These are phyloP conservation scores for Trissonchulus latispiculum DNA, from an alignment of 2,888 invertebrate species.

Conservation along the genomic window DNA sequence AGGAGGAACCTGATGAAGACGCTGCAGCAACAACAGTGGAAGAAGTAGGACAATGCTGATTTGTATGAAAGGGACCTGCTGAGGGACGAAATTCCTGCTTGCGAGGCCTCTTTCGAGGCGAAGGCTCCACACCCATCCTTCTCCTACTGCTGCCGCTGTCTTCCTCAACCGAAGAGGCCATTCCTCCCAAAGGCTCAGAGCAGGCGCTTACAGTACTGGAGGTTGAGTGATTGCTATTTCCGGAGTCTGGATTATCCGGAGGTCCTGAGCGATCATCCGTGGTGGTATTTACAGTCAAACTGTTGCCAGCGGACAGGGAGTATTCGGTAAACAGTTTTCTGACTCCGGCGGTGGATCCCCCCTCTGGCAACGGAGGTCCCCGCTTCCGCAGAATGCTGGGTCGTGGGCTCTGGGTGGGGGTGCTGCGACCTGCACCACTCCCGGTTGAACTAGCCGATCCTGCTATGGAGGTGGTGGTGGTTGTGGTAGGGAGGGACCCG, in stretches of 20 bases:
- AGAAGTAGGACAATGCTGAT: too few relatives aligned
- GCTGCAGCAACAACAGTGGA: neutral
- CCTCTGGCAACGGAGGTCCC: neutral
- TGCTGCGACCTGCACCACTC: neutral
- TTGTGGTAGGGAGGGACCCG: neutral
- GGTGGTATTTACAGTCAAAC: neutral
- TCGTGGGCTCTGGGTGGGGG: neutral
- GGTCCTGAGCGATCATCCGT: neutral
- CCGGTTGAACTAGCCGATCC: too few relatives aligned
- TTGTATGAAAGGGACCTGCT: too few relatives aligned
- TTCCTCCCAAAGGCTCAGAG: neutral
- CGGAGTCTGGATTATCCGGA: neutral
- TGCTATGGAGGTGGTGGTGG: too few relatives aligned
- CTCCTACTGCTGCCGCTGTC: neutral
- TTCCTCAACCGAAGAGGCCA: neutral
- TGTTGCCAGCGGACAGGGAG: neutral
- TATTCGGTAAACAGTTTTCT: neutral
- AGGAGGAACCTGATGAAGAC: neutral
- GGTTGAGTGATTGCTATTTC: neutral
- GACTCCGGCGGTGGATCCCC: neutral
- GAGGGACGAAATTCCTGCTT: neutral
- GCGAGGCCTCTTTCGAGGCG: neutral
- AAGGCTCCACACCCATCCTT: neutral
- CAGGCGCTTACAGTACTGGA: neutral
- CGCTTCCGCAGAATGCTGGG: neutral